Evolutionary conservation across 1,140 invertebrate species (phyloP), one percentile per base, ranked within the genome.

Genomic region (Eurosta solidaginis): DNA sequence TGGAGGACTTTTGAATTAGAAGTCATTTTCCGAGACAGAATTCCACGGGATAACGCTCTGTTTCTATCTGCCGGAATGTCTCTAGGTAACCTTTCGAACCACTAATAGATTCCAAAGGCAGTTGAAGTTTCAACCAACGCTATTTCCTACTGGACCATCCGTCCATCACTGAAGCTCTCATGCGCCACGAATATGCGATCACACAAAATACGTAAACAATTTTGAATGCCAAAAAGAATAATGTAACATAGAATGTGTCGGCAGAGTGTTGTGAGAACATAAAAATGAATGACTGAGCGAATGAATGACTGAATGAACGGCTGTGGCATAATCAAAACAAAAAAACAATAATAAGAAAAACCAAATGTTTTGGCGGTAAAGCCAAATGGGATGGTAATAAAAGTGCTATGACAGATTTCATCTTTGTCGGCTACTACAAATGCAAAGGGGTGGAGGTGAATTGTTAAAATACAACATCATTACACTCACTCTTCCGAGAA

Each of bases 251-350:
- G n/a, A n/a, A n/a, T n/a, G n/a, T 33, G 29, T 14, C 33, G n/a
- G n/a, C n/a, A n/a, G n/a, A 68, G n/a, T 68, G 59, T 68, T 68
- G 59, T 68, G 59, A 68, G n/a, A 68, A 36, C 59, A 68, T 68
- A 68, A 68, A 68, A 68, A 3, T 20, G 59, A 68, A 40, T 68
- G 33, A 68, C 29, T 29, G 29, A 59, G 25, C 14, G 52, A 59
- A 59, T 29, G 29, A 17, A 29, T 14, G 54, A n/a, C 7, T 14
- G 33, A 12, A 40, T n/a, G n/a, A n/a, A n/a, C n/a, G 12, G 33
- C 14, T 40, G 33, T 17, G 1, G 33, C 36, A 68, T 63, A 42
- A 68, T 22, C n/a, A 42, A 68, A 68, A 68, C 40, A 68, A n/a
- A n/a, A n/a, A 68, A 68, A 68, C 59, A 42, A 68, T 68, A 68